Evolutionary conservation across 2,113 vertebrate genomes (phyloP).

Genomic region (Cariama cristata): DNA sequence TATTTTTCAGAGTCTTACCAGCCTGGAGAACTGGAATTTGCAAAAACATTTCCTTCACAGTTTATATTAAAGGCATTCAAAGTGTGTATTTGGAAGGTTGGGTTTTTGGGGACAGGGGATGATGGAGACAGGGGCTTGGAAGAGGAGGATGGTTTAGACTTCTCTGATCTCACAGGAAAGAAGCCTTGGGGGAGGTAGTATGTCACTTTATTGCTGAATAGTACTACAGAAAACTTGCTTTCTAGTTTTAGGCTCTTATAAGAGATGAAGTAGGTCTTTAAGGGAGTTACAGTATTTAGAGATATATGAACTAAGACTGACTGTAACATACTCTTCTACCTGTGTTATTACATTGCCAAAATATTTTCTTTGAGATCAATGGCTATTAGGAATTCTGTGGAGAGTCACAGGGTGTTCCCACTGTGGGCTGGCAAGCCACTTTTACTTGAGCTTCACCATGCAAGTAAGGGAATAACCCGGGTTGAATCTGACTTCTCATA

Average conservation of each 20-base stretch:
- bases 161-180: neutral
- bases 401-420: neutral
- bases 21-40: neutral
- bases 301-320: neutral
- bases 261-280: neutral
- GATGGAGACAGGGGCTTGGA: neutral
- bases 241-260: neutral
- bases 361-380: neutral
- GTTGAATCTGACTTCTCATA: neutral
- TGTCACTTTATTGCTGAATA: neutral
- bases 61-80: neutral
- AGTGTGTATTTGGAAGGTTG: neutral
- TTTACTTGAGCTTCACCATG: neutral
- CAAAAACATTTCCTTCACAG: neutral
- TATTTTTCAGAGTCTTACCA: neutral
- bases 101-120: neutral
- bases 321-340: neutral
- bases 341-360: neutral
- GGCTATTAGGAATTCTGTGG: neutral
- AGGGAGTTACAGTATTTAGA: neutral
- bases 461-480: neutral
- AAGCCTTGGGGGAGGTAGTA: neutral
- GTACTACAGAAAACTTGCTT: neutral
- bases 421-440: neutral
- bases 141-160: neutral